A percentile compares a stretch with the other conserved stretches of the same genome.
These are phyloP conservation scores for Noctua pronuba DNA, from an alignment of 2,888 invertebrate genomes.

Conservation along the genomic window DNA sequence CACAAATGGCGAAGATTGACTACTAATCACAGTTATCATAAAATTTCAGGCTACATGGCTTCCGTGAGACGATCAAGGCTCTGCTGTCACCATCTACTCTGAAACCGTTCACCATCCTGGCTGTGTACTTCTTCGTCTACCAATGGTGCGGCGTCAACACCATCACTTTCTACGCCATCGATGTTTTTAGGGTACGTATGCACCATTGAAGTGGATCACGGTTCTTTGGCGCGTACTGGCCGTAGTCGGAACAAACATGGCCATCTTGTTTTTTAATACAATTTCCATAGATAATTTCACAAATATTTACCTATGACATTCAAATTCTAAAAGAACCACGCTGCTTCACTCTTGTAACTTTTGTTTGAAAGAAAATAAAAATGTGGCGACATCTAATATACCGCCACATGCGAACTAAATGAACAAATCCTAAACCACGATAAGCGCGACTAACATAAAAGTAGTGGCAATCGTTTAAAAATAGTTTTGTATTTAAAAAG, in stretches of 20 bases:
- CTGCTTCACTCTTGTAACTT: too few species aligned
- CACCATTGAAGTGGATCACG: neutral
- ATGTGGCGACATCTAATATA: neutral
- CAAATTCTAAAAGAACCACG: neutral
- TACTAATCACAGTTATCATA: neutral
- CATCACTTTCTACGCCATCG: slow-evolving; percentile 92
- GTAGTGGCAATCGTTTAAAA: neutral
- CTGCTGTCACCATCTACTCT: slow-evolving; percentile 91
- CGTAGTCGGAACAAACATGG: neutral
- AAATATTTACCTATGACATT: neutral
- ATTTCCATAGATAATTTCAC: neutral
- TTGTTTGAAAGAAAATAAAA: neutral
- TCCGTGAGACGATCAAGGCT: slow-evolving; percentile 89
- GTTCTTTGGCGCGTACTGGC: neutral
- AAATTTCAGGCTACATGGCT: slow-evolving; percentile 82
- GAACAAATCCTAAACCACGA: too few species aligned
- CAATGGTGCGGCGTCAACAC: slow-evolving; percentile 93
- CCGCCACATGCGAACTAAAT: neutral
- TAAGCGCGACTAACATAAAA: neutral
- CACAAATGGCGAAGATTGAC: neutral
- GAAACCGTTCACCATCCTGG: slow-evolving; percentile 91
- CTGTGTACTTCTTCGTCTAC: slow-evolving; percentile 92
- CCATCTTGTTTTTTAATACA: neutral
- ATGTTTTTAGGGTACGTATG: slow-evolving; percentile 90
- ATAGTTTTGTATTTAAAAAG: neutral